Base-by-base conservation (phyloP, 2,888 invertebrate genomes). In the Agrotis puta region DNA sequence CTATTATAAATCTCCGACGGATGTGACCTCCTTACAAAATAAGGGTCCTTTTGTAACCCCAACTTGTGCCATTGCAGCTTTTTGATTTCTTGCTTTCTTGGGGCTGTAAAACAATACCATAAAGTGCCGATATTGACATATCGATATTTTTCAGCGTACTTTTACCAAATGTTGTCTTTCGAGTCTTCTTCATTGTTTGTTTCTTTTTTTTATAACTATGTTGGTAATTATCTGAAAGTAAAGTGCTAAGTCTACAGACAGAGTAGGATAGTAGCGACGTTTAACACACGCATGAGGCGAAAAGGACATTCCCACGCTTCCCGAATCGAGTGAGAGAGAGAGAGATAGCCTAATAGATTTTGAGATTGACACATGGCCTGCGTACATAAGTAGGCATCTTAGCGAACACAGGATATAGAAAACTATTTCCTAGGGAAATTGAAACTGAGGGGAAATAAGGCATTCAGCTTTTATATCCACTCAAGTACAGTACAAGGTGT, bases 391-490 rank as follows among this genome's bases (percentile, higher is more conserved):
- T 43, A 61, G 48, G 24, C 45, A 54, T 59, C 58, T 39, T 24
- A 54, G 54, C 59, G 47, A 61, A 7, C 47, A 7, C 27, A 71
- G 50, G 54, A 51, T 56, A 73, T 56, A 51, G 54, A 63, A 51
- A 54, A 47, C 45, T 0, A 73, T 51, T 77, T 73, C 64, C 67
- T 61, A 43, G 5, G 68, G 73, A 68, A 64, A 68, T 67, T 56
- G 22, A 47, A 13, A 67, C 3, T 2, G 11, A 24, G 5, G 68
- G 71, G 63, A 77, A 48, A 48, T 20, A 59, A 54, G 16, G n/a
- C 14, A 39, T 39, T 9, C 9, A 39, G 11, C 39, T 9, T 27
- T 39, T 39, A 39, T 39, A 39, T 39, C 39, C 39, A 11, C 39
- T 39, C 39, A 39, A 39, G 39, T 39, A 39, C 39, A 39, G 9